Evolutionary conservation across 35 echinoderm and acorn worm species (phyloP), one percentile per base, ranked within the genome.

Genomic region (Chiridota heheva): DNA sequence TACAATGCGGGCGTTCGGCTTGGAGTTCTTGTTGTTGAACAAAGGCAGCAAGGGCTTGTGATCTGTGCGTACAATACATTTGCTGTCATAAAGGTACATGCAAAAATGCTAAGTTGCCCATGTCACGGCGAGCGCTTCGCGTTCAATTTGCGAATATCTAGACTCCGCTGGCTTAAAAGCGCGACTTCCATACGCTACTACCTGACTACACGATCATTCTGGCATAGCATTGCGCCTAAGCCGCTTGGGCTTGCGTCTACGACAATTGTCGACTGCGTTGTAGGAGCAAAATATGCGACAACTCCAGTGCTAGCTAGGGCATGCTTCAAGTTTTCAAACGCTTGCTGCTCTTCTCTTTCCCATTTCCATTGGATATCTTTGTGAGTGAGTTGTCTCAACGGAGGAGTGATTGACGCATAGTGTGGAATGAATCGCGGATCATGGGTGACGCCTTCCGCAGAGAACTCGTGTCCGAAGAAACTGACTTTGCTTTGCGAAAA

Each of bases 381-480:
- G 15, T 83, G 78, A 33, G 42, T 76, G 4, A 90, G 79, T 6
- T 27, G 32, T 16, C 70, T 15, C 2, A 89, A 18, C 1, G 87
- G 87, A 6, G 7, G 24, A 16, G 78, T 83, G 12, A 83, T 22
- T 12, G 67, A 60, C 1, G 78, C 24, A 36, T 82, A 90, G 33
- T 83, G n/a, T 4, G 74, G 78, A 41, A 89, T 76, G 59, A 83
- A 89, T 62, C 60, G 2, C 3, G 59, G 84, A 33, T 84, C 71
- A 20, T 84, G 72, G 15, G 63, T 69, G 36, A 75, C 46, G 27
- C 86, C 86, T 38, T 62, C 18, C 15, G 44, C 63, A 27, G 80
- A 80, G 43, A 95, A 88, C 4, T 44, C 72, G 39, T 95, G 91
- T 7, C 84, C 75, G 68, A 90, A 89, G 33, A 77, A 95, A 15